Conservation (phyloP, 2,888 invertebrate species). For the Caenorhabditis drosophilae region DNA sequence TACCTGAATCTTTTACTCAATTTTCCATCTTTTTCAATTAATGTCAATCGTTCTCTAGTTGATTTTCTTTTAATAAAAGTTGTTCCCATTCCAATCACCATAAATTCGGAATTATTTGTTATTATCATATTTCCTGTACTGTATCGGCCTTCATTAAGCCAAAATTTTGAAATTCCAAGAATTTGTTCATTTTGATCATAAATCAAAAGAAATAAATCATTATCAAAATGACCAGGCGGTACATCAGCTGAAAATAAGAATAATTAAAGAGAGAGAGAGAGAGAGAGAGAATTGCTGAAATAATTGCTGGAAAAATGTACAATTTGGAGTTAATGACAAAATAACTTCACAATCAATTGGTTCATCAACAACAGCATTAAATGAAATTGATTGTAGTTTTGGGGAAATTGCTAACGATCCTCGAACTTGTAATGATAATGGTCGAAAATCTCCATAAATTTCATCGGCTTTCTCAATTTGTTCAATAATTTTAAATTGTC, state of each 20-base stretch:
- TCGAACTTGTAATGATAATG: conserved; percentile 10
- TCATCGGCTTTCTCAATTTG: not conserved
- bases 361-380: conserved; percentile 9
- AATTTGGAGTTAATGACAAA: conserved; percentile 10
- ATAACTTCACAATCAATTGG: conserved; percentile 21
- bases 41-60: conserved; percentile 10
- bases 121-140: conserved; percentile 23
- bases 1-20: conserved; percentile 35
- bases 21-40: conserved; percentile 23
- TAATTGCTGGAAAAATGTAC: conserved; percentile 7
- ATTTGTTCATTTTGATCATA: conserved; percentile 8
- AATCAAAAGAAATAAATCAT: conserved; percentile 25
- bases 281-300: not conserved
- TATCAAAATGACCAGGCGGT: conserved; percentile 16
- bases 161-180: conserved; percentile 18
- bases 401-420: conserved; percentile 24
- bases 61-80: conserved; percentile 7
- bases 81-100: conserved; percentile 31
- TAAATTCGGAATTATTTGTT: conserved; percentile 10
- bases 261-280: not conserved
- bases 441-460: not conserved
- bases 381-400: conserved; percentile 20
- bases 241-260: conserved; percentile 18
- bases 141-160: not conserved
- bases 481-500: not conserved